A percentile compares a stretch with the other conserved stretches of the same genome.
phyloP scores from a whole-genome alignment of 2,797 vertebrate genomes.

The Pangasius larnaudii region DNA sequence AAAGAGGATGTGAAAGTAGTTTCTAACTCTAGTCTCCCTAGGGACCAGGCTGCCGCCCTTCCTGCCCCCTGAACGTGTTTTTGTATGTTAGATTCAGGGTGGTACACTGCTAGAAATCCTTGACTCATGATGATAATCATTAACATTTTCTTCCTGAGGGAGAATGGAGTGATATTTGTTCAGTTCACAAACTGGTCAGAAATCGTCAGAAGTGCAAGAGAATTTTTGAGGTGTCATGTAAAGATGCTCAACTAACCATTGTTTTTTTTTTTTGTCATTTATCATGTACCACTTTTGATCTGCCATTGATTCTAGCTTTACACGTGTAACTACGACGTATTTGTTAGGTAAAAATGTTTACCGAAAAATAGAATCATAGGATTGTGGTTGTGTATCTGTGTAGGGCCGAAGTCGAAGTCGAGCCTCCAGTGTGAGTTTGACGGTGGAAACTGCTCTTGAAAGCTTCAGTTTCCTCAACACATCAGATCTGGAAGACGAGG shows the following conservation, averaged over 20 bases:
- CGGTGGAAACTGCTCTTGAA: constrained; percentile 90
- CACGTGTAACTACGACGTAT: neutral
- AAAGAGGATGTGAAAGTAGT: constrained; percentile 15
- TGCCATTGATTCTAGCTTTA: neutral
- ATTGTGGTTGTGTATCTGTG: constrained; percentile 25
- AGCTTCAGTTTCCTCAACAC: constrained; percentile 95
- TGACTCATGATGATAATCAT: constrained; percentile 20
- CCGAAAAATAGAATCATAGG: neutral
- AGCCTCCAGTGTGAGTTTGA: constrained; percentile 90
- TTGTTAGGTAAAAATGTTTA: neutral
- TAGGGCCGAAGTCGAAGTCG: constrained; percentile 84
- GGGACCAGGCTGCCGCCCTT: constrained; percentile 38
- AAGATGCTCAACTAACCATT: neutral
- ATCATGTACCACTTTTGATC: neutral
- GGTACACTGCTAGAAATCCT: constrained; percentile 13
- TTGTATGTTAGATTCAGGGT: constrained; percentile 10
- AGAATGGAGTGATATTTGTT: neutral
- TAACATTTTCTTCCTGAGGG: constrained; percentile 15
- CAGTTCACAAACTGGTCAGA: constrained; percentile 13
- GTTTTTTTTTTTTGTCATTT: neutral
- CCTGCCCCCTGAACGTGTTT: constrained; percentile 25
- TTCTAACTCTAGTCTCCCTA: neutral
- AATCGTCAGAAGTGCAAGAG: neutral
- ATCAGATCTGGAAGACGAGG: constrained; percentile 83
- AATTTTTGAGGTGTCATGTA: neutral